Base-by-base conservation (phyloP, 2,797 vertebrate genomes). In the Myioborus melanocephalus region DNA sequence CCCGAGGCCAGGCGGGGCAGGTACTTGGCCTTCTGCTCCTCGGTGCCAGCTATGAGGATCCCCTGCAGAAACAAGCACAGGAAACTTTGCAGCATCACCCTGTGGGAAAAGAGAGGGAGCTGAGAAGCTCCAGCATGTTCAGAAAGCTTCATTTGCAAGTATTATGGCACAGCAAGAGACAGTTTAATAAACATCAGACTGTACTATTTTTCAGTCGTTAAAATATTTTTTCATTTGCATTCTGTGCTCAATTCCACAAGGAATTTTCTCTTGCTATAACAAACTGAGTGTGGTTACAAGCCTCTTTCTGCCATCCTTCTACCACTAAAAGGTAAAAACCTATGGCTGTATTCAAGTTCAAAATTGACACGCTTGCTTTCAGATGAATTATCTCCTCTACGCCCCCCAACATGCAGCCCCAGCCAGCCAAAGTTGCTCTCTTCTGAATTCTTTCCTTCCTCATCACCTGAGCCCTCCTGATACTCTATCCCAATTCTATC, bases 11-110 rank as follows among this genome's bases (percentile, higher is more conserved):
- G 96, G 55, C 97, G 98, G 20, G 99, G 99, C 64, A 99, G 98
- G 96, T 99, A 99, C 83, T 99, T 99, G 35, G 98, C 96, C 91
- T 99, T 99, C 98, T 99, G 99, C 53, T 98, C 98, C 41, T 99
- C 98, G 8, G 70, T 99, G 81, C 99, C 99, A 20, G 98, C 98
- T 23, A 99, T 98, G 82, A 99, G 97, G 91, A 99, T 99, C 10
- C 99, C 99, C 99, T 99, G 91, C 94, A 95, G 30, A 94, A 76
- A 93, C 57, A 91, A 49, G 66, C 6, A 63, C 2, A 61, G 16
- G 41, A 37, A 76, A 65, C 73, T 60, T 10, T 37, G 70, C 50
- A 83, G 65, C 63, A 56, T 30, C 65, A 12, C 19, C 23, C 37
- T 22, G 8, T 7, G 23, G 2, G 6, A 35, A 35, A 73, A 68